Evolutionary conservation across 2,113 vertebrate genomes (phyloP), one percentile per base, ranked within the genome.

Genomic region (Micromys minutus): DNA sequence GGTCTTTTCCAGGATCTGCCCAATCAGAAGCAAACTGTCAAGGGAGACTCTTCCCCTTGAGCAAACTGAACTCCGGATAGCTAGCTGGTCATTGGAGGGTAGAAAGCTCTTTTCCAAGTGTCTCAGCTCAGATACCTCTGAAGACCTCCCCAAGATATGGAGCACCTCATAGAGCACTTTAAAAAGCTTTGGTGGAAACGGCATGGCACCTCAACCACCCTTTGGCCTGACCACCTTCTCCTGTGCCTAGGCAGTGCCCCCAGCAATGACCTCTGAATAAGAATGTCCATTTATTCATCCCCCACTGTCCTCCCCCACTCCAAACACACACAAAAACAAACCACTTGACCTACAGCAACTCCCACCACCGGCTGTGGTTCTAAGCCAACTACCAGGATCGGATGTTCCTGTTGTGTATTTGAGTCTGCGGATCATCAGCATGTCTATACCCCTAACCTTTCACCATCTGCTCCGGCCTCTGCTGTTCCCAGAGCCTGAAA

Each of bases 31-130:
- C 50, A 52, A 22, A 34, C 31, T 36, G 4, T 24, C 39, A 6
- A 34, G 16, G n/a, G 9, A 19, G 16, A 1, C 7, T 47, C 26
- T 21, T 36, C 6, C 10, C 85, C 36, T 0, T 1, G 61, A 59
- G 13, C 34, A 39, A 47, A 15, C 45, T 47, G 11, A 6, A 16
- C 29, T 26, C 13, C 55, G 13, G 50, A 17, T 15, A 22, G 8
- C 47, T 15, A 22, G 8, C 47, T 45, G 19, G 52, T 42, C 50
- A 76, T 4, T 1, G 1, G 7, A 36, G 1, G 29, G 13, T 39
- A 1, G 55, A 34, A 31, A 39, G 12, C 36, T 31, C 26, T 17
- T 36, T 8, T 12, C 26, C 36, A 4, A 4, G 31, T 15, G 13
- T 71, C 75, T 93, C 74, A 57, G 2, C 12, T 34, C 45, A 4